Conservation (phyloP, 2,797 vertebrate species). For the Dromococcyx pavoninus region DNA sequence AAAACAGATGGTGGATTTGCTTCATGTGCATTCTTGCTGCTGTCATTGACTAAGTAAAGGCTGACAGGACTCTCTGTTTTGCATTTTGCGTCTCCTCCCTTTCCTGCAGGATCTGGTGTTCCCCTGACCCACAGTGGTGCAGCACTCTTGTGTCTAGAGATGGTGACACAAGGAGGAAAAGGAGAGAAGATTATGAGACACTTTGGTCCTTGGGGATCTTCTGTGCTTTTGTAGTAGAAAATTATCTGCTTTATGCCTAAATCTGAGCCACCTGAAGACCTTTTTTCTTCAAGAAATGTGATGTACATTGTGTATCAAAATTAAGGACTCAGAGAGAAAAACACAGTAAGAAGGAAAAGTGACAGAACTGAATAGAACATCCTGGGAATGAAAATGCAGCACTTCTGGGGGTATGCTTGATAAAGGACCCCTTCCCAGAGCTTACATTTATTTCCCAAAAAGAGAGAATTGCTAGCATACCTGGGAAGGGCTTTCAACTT, state of each 20-base stretch:
- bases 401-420: neutral
- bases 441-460: neutral
- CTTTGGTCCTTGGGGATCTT: neutral
- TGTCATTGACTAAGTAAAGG: neutral
- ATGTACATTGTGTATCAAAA: neutral
- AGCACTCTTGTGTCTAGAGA: neutral
- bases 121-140: fast-evolving
- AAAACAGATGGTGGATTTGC: neutral
- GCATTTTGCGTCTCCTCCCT: neutral
- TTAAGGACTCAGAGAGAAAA: neutral
- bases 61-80: neutral
- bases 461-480: neutral
- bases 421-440: neutral
- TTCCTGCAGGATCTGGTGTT: neutral
- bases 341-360: neutral
- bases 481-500: neutral
- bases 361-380: neutral
- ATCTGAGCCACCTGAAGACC: neutral
- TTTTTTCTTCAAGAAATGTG: neutral
- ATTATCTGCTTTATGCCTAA: neutral
- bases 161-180: neutral
- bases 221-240: neutral
- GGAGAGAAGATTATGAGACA: neutral
- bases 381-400: neutral
- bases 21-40: neutral